These are phyloP conservation scores for Macaria liturata DNA, from an alignment of 2,888 invertebrate species.

Conservation along the genomic window DNA sequence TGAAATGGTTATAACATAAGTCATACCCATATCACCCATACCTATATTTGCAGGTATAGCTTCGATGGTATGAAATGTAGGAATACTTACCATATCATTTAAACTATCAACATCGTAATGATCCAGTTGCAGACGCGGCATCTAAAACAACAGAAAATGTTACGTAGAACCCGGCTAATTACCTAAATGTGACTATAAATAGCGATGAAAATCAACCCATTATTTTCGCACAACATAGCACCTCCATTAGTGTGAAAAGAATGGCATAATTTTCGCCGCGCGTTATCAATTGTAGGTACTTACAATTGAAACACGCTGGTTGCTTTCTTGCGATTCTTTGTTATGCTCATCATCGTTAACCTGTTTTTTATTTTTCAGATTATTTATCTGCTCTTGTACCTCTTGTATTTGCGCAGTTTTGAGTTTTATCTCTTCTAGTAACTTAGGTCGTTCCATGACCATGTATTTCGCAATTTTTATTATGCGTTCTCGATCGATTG, in stretches of 20 bases:
- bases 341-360: constrained; percentile 2
- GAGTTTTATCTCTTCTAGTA: constrained; percentile 43
- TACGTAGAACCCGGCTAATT: no score
- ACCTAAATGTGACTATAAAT: no score
- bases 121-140: constrained; percentile 58
- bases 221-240: no score
- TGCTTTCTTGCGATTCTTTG: constrained; percentile 3
- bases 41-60: no score
- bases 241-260: no score
- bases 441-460: constrained; percentile 50
- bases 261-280: no score
- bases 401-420: constrained; percentile 42
- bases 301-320: constrained; percentile 18
- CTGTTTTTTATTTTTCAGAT: constrained; percentile 18
- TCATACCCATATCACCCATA: no score
- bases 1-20: no score
- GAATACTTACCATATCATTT: constrained; percentile 26
- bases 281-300: constrained; percentile 6
- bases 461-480: constrained; percentile 61
- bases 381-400: constrained; percentile 41
- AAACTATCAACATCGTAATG: constrained; percentile 56
- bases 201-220: no score
- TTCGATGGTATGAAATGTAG: constrained; percentile 1
- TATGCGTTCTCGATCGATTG: constrained; percentile 48
- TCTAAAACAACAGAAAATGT: constrained; percentile 44